Percentiles rank a stretch among this genome's conserved stretches.
These are phyloP conservation scores for Phataginus tetradactyla DNA, from an alignment of 2,797 vertebrate species.

Conservation along the genomic window DNA sequence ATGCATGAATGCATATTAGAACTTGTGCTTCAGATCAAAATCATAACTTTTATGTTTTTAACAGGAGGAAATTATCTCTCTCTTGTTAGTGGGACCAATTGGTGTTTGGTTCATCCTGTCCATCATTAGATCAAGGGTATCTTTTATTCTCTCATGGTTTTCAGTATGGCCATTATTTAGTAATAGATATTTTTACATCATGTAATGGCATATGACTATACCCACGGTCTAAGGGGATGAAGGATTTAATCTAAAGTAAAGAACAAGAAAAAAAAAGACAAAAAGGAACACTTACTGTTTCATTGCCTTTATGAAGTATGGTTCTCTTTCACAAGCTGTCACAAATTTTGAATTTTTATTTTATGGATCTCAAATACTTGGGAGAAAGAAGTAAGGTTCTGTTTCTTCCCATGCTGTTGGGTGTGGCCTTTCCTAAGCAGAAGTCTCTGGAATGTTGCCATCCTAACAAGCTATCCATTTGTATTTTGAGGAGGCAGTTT, in stretches of 20 bases:
- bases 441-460: not conserved
- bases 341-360: slow-evolving; percentile 1
- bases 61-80: not conserved
- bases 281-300: not conserved
- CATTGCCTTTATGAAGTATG: not conserved
- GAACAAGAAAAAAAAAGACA: not conserved
- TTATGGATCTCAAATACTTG: not conserved
- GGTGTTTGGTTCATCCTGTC: not conserved
- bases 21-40: not conserved
- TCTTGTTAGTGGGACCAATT: not conserved
- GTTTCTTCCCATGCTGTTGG: not conserved
- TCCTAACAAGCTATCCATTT: not conserved
- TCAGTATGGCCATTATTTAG: not conserved
- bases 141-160: not conserved
- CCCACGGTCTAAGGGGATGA: not conserved
- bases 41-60: not conserved
- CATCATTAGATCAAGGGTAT: not conserved
- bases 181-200: not conserved
- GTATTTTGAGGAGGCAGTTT: not conserved
- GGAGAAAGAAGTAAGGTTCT: not conserved
- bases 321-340: not conserved
- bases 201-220: not conserved
- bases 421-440: not conserved
- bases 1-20: not conserved
- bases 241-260: not conserved